Evolutionary conservation across 2,888 invertebrate species (phyloP), one percentile per base, ranked within the genome.

Genomic region (Dromius quadrimaculatus): DNA sequence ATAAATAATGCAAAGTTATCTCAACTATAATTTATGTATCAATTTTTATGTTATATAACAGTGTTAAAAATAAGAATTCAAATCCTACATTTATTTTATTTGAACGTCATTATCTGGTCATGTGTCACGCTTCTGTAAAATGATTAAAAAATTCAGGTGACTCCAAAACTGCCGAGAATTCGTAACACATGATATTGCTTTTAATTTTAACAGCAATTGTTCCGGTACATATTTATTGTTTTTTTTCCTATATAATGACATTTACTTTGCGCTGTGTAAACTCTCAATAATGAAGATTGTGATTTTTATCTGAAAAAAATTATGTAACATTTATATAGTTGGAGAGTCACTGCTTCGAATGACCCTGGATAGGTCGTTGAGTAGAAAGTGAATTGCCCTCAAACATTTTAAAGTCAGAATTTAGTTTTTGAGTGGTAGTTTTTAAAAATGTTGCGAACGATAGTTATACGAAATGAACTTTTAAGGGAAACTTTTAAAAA

Each of bases 361-460:
- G 71, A 65, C 71, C 68, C 23, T 71, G 38, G 41, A 45, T 59
- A 64, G 68, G 70, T 64, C 43, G 41, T 64, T 71, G 62, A 54
- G 38, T 65, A 68, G 50, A 66, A 63, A 64, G 70, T 66, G 50
- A 66, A 62, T 73, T 28, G 64, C 66, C 59, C 59, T 69, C 69
- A 45, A 64, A 74, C 72, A 66, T 71, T 72, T 13, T 71, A 47
- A 57, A 15, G 65, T 28, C 66, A 65, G 65, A 59, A 59, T 43
- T 41, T 45, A 36, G 32, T 59, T 36, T 54, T 38, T 47, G 54
- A 54, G 62, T 68, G 45, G 23, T 50, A 32, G 20, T 22, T 65
- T 36, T 69, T 45, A 17, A 85, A 85, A 82, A 92, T 92, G 92
- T 86, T 92, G 83, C 89, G 92, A 85, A 89, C 90, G 82, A 87